These are phyloP conservation scores for Nezara viridula DNA, from an alignment of 2,888 invertebrate genomes.

Conservation along the genomic window DNA sequence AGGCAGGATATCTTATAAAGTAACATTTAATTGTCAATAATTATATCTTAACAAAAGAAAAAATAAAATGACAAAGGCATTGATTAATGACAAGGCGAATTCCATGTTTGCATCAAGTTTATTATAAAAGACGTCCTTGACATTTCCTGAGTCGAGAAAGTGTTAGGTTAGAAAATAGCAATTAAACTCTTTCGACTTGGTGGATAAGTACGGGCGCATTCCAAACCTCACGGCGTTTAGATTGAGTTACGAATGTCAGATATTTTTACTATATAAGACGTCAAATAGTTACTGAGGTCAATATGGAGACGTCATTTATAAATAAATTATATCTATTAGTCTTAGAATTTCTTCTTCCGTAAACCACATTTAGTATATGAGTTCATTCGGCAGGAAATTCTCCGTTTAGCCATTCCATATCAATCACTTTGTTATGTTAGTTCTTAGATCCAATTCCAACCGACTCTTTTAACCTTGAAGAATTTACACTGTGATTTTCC, in stretches of 20 bases:
- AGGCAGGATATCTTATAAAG: neutral
- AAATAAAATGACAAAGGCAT: slow-evolving; percentile 12
- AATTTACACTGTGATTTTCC: neutral
- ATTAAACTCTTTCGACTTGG: slow-evolving; percentile 22
- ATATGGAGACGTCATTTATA: neutral
- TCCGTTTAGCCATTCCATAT: neutral
- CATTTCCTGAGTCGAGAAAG: slow-evolving; percentile 13
- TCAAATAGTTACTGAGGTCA: neutral
- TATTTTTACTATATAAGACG: neutral
- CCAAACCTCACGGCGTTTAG: neutral
- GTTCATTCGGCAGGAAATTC: neutral
- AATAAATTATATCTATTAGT: neutral
- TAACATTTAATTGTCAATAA: neutral
- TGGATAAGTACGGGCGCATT: neutral
- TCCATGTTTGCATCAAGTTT: slow-evolving; percentile 28
- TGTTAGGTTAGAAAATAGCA: slow-evolving; percentile 43
- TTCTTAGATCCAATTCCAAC: neutral
- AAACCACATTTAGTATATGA: neutral
- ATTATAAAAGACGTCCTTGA: slow-evolving; percentile 27
- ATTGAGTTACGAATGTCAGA: neutral
- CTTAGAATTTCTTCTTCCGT: neutral
- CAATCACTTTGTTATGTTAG: neutral
- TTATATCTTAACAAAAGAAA: neutral
- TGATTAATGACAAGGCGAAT: slow-evolving; percentile 37
- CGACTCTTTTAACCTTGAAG: neutral